phyloP scores from a whole-genome alignment of 2,113 vertebrate genomes.

The Recurvirostra avosetta region DNA sequence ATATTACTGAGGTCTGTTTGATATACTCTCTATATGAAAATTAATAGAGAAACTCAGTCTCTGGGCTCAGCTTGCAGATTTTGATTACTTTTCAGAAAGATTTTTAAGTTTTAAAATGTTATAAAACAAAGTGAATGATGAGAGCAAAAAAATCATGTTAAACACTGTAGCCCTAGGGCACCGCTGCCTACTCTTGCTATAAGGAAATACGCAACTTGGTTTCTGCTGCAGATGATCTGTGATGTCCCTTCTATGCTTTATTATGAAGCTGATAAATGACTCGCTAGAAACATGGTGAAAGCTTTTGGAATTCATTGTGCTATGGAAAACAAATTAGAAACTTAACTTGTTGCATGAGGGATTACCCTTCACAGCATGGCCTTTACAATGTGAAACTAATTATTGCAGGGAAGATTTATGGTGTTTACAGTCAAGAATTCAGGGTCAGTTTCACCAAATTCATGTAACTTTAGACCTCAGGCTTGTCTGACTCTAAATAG shows the following conservation, averaged over 20 bases:
- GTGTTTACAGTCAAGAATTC: conserved; percentile 68
- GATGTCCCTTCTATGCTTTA: conserved; percentile 26
- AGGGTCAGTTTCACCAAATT: conserved; percentile 67
- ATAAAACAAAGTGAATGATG: not conserved
- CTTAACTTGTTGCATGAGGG: conserved; percentile 66
- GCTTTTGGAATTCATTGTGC: conserved; percentile 61
- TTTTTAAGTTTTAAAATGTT: not conserved
- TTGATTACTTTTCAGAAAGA: not conserved
- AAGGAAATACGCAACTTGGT: not conserved
- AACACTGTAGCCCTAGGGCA: not conserved
- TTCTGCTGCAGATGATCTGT: conserved; percentile 36
- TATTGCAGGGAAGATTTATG: conserved; percentile 65
- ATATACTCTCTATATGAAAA: not conserved
- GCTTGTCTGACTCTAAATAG: conserved; percentile 20
- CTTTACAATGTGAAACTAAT: conserved; percentile 69
- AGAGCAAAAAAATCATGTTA: not conserved
- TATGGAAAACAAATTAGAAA: conserved; percentile 69
- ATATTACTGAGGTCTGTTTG: not conserved
- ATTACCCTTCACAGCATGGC: conserved; percentile 65
- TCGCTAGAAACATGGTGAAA: conserved; percentile 53
- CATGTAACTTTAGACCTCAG: conserved; percentile 49
- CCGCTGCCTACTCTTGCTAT: not conserved
- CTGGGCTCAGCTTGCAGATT: not conserved
- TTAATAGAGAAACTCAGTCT: not conserved
- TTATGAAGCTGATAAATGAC: conserved; percentile 62